phyloP scores from a whole-genome alignment of 2,888 invertebrate species.

The Patella pellucida region DNA sequence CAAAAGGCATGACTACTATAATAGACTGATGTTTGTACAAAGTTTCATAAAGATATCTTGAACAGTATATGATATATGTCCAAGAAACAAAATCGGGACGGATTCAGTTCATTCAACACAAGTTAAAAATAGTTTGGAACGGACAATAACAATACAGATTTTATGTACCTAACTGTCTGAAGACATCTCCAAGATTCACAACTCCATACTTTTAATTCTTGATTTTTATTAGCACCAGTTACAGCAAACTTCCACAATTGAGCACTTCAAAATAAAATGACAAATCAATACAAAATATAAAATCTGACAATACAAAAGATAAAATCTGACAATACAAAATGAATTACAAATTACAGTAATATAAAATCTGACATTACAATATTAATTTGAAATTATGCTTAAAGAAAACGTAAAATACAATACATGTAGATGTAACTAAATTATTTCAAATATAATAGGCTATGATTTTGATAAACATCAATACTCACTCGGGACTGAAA shows the following conservation, averaged over 20 bases:
- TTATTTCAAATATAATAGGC: background rate
- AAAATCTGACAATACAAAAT: too few species aligned
- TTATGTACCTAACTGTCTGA: constrained; percentile 72
- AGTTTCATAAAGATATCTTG: too few species aligned
- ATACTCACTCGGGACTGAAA: constrained; percentile 74
- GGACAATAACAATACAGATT: too few species aligned
- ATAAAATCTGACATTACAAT: background rate
- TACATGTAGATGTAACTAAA: background rate
- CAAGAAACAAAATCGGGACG: background rate
- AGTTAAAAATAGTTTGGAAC: too few species aligned
- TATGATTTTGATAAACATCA: background rate
- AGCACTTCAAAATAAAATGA: constrained; percentile 72
- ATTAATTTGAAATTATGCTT: background rate
- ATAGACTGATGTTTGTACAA: too few species aligned
- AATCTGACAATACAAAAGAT: too few species aligned
- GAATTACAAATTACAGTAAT: too few species aligned
- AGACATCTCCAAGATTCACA: constrained; percentile 95
- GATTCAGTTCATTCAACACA: background rate
- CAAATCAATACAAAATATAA: background rate
- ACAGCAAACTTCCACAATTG: constrained; percentile 97
- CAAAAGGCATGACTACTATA: background rate
- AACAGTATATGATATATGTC: too few species aligned
- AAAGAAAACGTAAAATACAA: background rate
- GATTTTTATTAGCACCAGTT: constrained; percentile 90
- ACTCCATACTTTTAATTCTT: constrained; percentile 93